phyloP scores from a whole-genome alignment of 1,140 invertebrate species.

The Neodiprion lecontei region DNA sequence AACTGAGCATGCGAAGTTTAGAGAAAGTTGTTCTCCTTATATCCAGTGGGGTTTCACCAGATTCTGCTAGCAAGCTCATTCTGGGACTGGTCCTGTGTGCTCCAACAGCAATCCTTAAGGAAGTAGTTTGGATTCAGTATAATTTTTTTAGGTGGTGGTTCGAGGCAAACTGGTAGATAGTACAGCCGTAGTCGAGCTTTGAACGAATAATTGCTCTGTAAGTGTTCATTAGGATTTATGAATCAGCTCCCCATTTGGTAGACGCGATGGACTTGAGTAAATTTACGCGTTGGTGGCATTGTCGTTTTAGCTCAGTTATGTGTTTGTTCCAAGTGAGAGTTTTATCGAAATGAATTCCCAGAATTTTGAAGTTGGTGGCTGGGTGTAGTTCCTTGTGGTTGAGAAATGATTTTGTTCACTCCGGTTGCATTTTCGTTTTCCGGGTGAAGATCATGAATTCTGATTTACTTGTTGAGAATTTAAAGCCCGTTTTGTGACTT shows the following conservation, averaged over 20 bases:
- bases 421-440: not conserved
- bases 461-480: slow-evolving; percentile 16
- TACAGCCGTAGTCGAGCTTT: slow-evolving; percentile 36
- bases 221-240: slow-evolving; percentile 25
- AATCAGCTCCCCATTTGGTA: slow-evolving; percentile 32
- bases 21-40: slow-evolving; percentile 10
- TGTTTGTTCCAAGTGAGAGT: slow-evolving; percentile 26
- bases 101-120: slow-evolving; percentile 21
- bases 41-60: slow-evolving; percentile 12
- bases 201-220: slow-evolving; percentile 32
- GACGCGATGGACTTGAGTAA: slow-evolving; percentile 25
- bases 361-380: not conserved
- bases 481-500: slow-evolving; percentile 11
- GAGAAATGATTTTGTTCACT: no score
- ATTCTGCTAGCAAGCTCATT: slow-evolving; percentile 22
- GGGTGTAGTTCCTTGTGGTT: no score
- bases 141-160: slow-evolving; percentile 18
- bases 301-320: slow-evolving; percentile 26
- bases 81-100: slow-evolving; percentile 30
- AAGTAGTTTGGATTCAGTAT: slow-evolving; percentile 21
- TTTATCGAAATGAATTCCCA: slow-evolving; percentile 24
- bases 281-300: slow-evolving; percentile 27
- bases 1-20: not conserved
- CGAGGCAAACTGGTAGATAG: slow-evolving; percentile 35
- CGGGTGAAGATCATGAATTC: not conserved